These are phyloP conservation scores for Apostichopus californicus DNA, from an alignment of 35 echinoderm and acorn worm species.

Conservation along the genomic window DNA sequence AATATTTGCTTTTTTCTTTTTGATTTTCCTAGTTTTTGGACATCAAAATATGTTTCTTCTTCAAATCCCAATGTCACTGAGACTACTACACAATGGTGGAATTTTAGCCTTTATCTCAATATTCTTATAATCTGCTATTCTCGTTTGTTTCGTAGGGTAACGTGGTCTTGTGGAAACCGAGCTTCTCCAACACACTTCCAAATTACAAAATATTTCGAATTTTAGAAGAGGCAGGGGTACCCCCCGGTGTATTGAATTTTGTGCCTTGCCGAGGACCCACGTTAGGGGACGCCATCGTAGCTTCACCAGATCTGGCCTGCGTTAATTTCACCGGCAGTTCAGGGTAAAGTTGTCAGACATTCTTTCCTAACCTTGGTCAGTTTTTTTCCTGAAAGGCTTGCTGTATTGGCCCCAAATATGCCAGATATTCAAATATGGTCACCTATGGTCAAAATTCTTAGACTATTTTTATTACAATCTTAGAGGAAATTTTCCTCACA, in stretches of 20 bases:
- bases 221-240: slow-evolving; percentile 82
- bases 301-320: slow-evolving; percentile 80
- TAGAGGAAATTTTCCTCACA: no score
- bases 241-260: slow-evolving; percentile 92
- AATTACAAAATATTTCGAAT: slow-evolving; percentile 84
- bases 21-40: no score
- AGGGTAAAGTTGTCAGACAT: slow-evolving; percentile 59
- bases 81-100: no score
- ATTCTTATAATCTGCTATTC: no score
- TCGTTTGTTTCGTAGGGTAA: slow-evolving; percentile 66
- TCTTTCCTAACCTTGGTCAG: neutral
- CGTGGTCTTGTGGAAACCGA: slow-evolving; percentile 96
- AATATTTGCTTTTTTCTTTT: no score
- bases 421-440: no score
- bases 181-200: slow-evolving; percentile 73
- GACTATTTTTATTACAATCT: no score
- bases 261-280: slow-evolving; percentile 80
- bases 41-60: neutral
- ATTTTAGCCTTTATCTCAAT: no score
- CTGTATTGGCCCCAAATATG: no score
- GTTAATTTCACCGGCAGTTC: slow-evolving; percentile 92
- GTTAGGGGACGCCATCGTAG: slow-evolving; percentile 85
- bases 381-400: neutral
- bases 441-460: no score
- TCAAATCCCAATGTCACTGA: neutral